A percentile compares a stretch with the other conserved stretches of the same genome.
Evolutionary conservation across 30 jellyfish, hydroid and myxozoan genomes (phyloP).

Genomic region (Hydra vulgaris): DNA sequence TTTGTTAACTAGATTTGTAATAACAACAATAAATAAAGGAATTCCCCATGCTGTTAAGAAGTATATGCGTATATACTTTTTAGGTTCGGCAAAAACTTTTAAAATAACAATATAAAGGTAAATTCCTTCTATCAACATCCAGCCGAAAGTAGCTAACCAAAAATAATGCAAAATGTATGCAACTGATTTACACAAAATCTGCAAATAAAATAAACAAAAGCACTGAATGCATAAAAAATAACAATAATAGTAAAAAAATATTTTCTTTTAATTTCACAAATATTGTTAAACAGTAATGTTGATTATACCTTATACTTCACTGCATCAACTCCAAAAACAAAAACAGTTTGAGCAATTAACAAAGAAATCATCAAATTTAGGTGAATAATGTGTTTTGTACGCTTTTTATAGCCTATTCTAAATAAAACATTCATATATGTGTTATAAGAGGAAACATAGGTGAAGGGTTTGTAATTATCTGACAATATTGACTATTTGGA

Average conservation of each 20-base stretch:
- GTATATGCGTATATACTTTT: slow-evolving; percentile 5
- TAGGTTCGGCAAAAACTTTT: slow-evolving; percentile 28
- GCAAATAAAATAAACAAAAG: not conserved
- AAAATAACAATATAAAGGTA: slow-evolving; percentile 12
- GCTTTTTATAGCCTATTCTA: slow-evolving; percentile 19
- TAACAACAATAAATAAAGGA: slow-evolving; percentile 7
- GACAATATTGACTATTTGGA: too few species aligned
- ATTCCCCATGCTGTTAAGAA: slow-evolving; percentile 28
- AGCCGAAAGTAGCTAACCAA: slow-evolving; percentile 27
- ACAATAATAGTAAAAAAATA: too few species aligned
- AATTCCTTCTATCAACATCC: slow-evolving; percentile 39
- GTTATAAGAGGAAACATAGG: not conserved
- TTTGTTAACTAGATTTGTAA: slow-evolving; percentile 7
- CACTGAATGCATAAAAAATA: too few species aligned
- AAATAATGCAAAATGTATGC: slow-evolving; percentile 27
- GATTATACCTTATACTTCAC: slow-evolving; percentile 5
- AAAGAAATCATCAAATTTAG: slow-evolving; percentile 13
- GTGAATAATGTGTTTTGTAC: slow-evolving; percentile 25
- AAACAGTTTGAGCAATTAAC: slow-evolving; percentile 15
- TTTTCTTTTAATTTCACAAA: not conserved
- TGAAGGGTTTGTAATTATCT: too few species aligned
- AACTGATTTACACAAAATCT: slow-evolving; percentile 18
- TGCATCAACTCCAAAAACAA: slow-evolving; percentile 18
- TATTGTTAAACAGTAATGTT: not conserved
- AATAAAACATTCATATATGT: not conserved